These are phyloP conservation scores for Drosophila busckii DNA, from an alignment of 1,140 invertebrate species.

Conservation along the genomic window DNA sequence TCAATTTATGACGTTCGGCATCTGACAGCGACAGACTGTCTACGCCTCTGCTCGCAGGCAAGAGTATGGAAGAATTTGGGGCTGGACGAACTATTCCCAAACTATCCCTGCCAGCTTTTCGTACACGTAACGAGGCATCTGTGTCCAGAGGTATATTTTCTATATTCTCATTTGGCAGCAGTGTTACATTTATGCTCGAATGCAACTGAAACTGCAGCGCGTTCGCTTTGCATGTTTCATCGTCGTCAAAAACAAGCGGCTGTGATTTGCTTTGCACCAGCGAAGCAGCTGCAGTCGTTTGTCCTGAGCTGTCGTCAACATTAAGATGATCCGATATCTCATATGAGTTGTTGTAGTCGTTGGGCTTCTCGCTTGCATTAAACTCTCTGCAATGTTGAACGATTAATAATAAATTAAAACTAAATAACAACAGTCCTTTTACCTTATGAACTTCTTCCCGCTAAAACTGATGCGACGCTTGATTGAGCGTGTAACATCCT, in stretches of 20 bases:
- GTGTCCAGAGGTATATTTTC: too few species aligned
- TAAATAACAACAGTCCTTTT: background rate
- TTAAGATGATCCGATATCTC: constrained; percentile 49
- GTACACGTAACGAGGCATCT: background rate
- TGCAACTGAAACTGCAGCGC: constrained; percentile 35
- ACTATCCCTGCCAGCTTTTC: background rate
- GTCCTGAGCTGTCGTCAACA: constrained; percentile 40
- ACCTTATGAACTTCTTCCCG: constrained; percentile 56
- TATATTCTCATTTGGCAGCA: constrained; percentile 36
- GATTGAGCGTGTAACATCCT: constrained; percentile 2
- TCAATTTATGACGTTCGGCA: too few species aligned
- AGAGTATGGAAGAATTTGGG: too few species aligned
- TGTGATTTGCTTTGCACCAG: background rate
- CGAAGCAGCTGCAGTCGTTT: constrained; percentile 10
- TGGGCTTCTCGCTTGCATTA: constrained; percentile 35
- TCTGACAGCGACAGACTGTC: too few species aligned
- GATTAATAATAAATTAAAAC: background rate
- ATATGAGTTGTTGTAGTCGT: constrained; percentile 50
- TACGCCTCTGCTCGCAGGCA: too few species aligned
- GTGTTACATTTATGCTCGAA: constrained; percentile 46
- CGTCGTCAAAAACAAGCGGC: background rate
- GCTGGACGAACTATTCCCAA: background rate
- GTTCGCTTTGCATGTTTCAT: constrained; percentile 41
- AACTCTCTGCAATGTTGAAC: constrained; percentile 31
- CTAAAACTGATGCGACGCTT: constrained; percentile 61